Percentiles rank a stretch among this genome's conserved stretches.
Evolutionary conservation across 2,113 vertebrate genomes (phyloP).

Genomic region (Pogonocichla stellata): DNA sequence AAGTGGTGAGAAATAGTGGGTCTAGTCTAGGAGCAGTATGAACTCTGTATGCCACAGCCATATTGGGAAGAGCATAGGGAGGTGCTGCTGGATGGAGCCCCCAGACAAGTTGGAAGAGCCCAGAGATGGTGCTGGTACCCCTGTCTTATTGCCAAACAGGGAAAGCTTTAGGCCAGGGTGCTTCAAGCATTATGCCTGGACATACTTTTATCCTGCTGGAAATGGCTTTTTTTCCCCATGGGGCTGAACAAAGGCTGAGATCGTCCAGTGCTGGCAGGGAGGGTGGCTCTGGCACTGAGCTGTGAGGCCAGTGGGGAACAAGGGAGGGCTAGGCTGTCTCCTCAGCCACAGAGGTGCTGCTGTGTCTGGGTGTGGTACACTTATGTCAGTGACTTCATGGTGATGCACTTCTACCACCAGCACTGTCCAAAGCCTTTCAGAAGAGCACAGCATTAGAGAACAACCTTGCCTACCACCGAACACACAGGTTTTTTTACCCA

Average conservation of each 20-base stretch:
- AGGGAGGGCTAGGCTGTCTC: not conserved
- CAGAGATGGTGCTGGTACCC: not conserved
- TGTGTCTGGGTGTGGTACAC: not conserved
- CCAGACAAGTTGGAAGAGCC: rapidly evolving
- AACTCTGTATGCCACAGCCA: rapidly evolving
- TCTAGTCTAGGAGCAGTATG: rapidly evolving
- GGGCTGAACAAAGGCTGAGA: not conserved
- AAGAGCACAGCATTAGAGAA: not conserved
- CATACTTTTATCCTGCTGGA: not conserved
- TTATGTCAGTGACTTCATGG: not conserved
- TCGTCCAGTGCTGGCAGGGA: rapidly evolving
- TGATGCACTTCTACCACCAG: not conserved
- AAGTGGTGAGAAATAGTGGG: not conserved
- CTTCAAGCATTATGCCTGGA: not conserved
- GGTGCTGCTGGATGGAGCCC: not conserved
- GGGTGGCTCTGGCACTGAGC: rapidly evolving
- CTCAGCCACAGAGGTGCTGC: not conserved
- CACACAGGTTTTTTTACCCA: not conserved
- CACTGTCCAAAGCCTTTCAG: not conserved
- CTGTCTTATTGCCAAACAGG: not conserved
- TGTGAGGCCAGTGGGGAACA: rapidly evolving
- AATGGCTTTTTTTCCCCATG: not conserved
- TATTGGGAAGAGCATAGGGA: rapidly evolving
- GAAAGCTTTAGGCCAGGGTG: not conserved
- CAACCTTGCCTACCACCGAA: not conserved